Conservation (phyloP, 2,797 vertebrate genomes). For the Meda fulgida region DNA sequence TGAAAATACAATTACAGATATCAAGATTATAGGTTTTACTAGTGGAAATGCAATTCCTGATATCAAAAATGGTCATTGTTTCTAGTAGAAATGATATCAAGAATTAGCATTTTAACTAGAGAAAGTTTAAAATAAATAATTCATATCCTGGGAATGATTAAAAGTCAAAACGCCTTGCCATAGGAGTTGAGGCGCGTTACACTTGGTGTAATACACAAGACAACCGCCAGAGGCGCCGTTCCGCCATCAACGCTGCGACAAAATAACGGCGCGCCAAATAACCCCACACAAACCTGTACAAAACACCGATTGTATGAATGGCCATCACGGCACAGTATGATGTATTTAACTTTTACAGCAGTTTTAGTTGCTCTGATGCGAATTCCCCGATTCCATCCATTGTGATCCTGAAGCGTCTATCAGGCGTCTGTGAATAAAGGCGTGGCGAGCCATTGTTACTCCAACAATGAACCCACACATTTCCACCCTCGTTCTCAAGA, state of each 20-base stretch:
- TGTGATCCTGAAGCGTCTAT: slow-evolving; percentile 50
- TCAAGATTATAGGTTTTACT: too few relatives aligned
- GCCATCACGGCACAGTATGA: background rate
- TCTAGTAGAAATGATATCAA: too few relatives aligned
- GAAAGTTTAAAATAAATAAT: too few relatives aligned
- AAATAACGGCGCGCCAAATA: slow-evolving; percentile 45
- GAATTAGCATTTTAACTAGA: too few relatives aligned
- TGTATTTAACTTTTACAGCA: accelerated
- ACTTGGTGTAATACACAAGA: too few relatives aligned
- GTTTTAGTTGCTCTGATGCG: background rate
- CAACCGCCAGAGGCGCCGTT: slow-evolving; percentile 63
- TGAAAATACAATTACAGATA: too few relatives aligned
- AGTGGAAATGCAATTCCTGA: too few relatives aligned
- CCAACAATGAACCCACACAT: slow-evolving; percentile 28
- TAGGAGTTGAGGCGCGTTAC: background rate
- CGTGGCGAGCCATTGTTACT: slow-evolving; percentile 72
- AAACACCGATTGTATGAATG: background rate
- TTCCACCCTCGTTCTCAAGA: background rate
- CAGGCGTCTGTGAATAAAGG: slow-evolving; percentile 75
- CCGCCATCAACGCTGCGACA: slow-evolving; percentile 10
- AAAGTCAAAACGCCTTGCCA: too few relatives aligned
- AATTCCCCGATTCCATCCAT: slow-evolving; percentile 28
- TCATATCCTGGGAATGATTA: too few relatives aligned
- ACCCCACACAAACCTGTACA: slow-evolving; percentile 27
- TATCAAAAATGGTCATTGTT: too few relatives aligned